Base-by-base conservation (phyloP, 64 coral and sea anemone species). In the Montipora efflorescens region DNA sequence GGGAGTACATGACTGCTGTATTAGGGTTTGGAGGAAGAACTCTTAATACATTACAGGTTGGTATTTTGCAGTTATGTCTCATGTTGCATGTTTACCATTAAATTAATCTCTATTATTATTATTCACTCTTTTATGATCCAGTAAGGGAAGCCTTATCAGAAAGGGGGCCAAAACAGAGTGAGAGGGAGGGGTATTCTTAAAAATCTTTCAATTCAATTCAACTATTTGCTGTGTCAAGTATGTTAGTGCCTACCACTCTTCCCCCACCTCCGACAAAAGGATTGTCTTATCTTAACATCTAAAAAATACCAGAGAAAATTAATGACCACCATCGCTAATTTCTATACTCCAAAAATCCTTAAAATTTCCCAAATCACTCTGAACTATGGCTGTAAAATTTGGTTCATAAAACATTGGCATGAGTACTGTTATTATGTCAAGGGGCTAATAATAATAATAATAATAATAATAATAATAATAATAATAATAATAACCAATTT, bases 291-390 rank as follows among this genome's bases (percentile, higher is more conserved):
- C 21, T 6, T 13, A 28, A 9, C 36, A 47, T 75, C 8, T 5
- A 75, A 36, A 75, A 75, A 12, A 75, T 75, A 75, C 73, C 73
- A 75, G 73, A 75, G 73, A 75, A 75, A 36, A 46, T 75, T 11
- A 75, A 75, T 75, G 73, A 75, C 73, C 22, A 75, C 23, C 45
- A 45, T 75, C 73, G 9, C 23, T 55, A 36, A 36, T 36, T 36
- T 36, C 28, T 1, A 36, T 36, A 36, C 23, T 55, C 23, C 69
- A 73, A 73, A 21, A 73, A 73, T 73, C 18, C 69, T 73, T 73
- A 73, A 73, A 73, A 22, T 20, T 73, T 73, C 18, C 23, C 5
- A 73, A 73, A 73, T 21, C 7, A 73, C 19, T 6, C 69, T 73
- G 23, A 75, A 75, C 28, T 75, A 36, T 36, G 28, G 1, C 28